These are phyloP conservation scores for Rallus limicola DNA, from an alignment of 2,113 vertebrate species.

Conservation along the genomic window DNA sequence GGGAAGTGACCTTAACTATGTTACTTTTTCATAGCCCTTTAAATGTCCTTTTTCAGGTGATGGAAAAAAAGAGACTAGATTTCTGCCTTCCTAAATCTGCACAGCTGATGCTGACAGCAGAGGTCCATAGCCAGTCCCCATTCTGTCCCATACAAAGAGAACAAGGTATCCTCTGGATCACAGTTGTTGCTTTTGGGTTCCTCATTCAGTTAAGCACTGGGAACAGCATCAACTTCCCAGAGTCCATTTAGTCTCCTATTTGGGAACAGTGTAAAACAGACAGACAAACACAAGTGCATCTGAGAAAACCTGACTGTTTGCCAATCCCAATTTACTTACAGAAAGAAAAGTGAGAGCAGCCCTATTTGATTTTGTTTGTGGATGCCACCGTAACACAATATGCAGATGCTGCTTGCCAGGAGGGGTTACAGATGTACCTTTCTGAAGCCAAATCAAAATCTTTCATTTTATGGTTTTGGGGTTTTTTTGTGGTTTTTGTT, in stretches of 20 bases:
- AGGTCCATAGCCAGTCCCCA: not conserved
- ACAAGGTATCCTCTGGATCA: not conserved
- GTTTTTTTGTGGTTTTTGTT: no score
- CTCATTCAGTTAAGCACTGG: not conserved
- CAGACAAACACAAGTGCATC: not conserved
- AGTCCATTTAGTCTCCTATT: not conserved
- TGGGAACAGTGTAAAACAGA: not conserved
- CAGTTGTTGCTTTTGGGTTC: not conserved
- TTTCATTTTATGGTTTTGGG: not conserved
- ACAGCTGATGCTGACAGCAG: not conserved
- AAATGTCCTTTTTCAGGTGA: not conserved
- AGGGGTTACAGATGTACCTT: not conserved
- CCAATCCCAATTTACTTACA: not conserved
- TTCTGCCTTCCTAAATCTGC: not conserved
- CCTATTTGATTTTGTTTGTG: not conserved
- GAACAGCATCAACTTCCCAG: not conserved
- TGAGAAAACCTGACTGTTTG: not conserved
- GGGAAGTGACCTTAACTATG: not conserved
- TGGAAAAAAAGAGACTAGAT: not conserved
- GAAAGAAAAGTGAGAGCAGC: not conserved
- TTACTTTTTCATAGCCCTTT: not conserved
- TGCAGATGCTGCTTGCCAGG: not conserved
- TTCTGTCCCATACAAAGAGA: not conserved
- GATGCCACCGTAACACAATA: rapidly evolving
- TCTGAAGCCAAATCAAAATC: not conserved